Evolutionary conservation across 92 coral and sea anemone genomes (phyloP).

Genomic region (Diadumene lineata): DNA sequence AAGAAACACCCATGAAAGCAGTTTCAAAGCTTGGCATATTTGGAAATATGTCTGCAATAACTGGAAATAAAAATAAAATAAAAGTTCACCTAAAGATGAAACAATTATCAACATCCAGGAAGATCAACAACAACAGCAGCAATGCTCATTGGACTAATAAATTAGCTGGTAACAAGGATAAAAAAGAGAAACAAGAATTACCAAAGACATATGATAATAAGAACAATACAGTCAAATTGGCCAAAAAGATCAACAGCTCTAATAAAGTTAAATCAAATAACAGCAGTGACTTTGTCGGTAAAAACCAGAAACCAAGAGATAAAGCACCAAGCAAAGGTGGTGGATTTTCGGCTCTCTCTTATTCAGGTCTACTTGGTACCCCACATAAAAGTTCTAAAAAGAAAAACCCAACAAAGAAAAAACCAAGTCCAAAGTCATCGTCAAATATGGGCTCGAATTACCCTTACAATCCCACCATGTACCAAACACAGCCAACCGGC

Average conservation of each 20-base stretch:
- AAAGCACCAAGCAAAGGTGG: background rate
- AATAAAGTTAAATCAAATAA: too few species aligned
- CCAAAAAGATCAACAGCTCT: too few species aligned
- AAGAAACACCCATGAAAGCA: background rate
- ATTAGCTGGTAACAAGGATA: background rate
- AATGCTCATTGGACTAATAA: background rate
- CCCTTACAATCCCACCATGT: background rate
- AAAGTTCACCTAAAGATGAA: background rate
- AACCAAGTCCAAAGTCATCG: background rate
- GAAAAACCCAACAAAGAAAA: too few species aligned
- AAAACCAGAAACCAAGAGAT: too few species aligned
- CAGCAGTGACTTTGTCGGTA: too few species aligned
- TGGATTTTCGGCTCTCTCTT: background rate
- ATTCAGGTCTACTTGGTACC: background rate
- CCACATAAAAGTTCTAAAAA: background rate
- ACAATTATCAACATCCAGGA: background rate
- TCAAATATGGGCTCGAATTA: background rate
- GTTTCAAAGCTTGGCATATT: background rate
- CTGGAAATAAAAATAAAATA: background rate
- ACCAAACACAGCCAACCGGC: background rate
- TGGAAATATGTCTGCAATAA: background rate
- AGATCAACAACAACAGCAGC: background rate
- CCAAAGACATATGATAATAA: background rate
- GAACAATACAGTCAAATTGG: background rate
- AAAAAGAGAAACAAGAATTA: background rate